A percentile compares a stretch with the other conserved stretches of the same genome.
Evolutionary conservation across 2,113 vertebrate species (phyloP).

Genomic region (Trachemys scripta): DNA sequence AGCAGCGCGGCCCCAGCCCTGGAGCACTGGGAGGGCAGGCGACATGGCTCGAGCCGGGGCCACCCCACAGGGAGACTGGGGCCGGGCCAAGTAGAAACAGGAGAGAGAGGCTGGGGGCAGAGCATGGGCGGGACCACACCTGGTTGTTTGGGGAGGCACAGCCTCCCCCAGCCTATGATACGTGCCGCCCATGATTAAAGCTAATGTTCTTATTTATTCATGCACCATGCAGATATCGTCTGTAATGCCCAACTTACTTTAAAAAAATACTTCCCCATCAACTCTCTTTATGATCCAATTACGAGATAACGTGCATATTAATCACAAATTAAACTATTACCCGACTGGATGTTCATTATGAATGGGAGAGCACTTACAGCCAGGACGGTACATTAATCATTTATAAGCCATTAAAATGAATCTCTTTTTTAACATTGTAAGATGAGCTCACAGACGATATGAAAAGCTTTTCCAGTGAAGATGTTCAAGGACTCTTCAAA

Average conservation of each 20-base stretch:
- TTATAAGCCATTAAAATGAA: slow-evolving; percentile 50
- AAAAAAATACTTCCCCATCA: slow-evolving; percentile 39
- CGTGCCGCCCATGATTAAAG: neutral
- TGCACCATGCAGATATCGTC: slow-evolving; percentile 31
- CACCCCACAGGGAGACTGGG: too few relatives aligned
- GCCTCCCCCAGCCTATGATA: too few relatives aligned
- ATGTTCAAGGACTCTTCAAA: slow-evolving; percentile 3
- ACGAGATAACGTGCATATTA: slow-evolving; percentile 47
- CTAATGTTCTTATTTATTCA: slow-evolving; percentile 21
- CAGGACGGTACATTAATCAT: slow-evolving; percentile 57
- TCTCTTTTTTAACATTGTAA: slow-evolving; percentile 16
- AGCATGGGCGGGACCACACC: too few relatives aligned
- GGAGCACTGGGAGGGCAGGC: too few relatives aligned
- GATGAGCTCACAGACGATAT: neutral
- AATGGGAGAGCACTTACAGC: slow-evolving; percentile 48
- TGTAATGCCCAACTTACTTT: slow-evolving; percentile 29
- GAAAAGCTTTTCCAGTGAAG: slow-evolving; percentile 13
- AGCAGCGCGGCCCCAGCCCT: too few relatives aligned
- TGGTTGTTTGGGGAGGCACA: too few relatives aligned
- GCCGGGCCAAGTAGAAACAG: too few relatives aligned
- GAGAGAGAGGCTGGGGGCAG: too few relatives aligned
- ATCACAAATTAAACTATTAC: slow-evolving; percentile 62
- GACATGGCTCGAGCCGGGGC: accelerated
- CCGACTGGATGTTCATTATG: slow-evolving; percentile 56
- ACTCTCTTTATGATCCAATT: slow-evolving; percentile 60